Percentiles rank a stretch among this genome's conserved stretches.
phyloP scores from a whole-genome alignment of 2,797 vertebrate species.

The Tympanoctomys barrerae region DNA sequence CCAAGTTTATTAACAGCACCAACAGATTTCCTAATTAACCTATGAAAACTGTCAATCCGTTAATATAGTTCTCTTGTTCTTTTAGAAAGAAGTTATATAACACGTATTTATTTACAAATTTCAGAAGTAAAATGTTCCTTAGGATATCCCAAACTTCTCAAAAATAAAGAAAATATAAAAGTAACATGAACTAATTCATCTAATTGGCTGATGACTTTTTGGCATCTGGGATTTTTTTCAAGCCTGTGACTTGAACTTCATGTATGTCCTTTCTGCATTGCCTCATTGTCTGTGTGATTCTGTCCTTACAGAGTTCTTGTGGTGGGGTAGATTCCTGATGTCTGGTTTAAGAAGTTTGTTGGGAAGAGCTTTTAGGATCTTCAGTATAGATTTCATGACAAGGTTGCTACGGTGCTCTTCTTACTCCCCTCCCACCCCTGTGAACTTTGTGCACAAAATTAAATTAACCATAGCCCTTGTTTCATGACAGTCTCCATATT shows the following conservation, averaged over 20 bases:
- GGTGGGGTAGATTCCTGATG: not conserved
- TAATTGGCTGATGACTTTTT: not conserved
- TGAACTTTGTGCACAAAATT: not conserved
- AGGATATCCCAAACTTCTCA: slow-evolving; percentile 52
- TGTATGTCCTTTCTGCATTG: not conserved
- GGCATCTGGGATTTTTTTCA: not conserved
- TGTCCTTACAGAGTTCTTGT: not conserved
- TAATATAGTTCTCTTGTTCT: slow-evolving; percentile 74
- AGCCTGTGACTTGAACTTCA: not conserved
- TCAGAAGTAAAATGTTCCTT: slow-evolving; percentile 49
- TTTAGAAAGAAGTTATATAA: slow-evolving; percentile 71
- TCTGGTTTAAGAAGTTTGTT: not conserved
- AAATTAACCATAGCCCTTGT: not conserved
- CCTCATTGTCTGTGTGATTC: not conserved
- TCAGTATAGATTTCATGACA: not conserved
- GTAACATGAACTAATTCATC: slow-evolving; percentile 1
- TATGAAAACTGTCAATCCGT: slow-evolving; percentile 77
- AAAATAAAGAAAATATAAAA: slow-evolving; percentile 53
- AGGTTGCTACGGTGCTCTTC: not conserved
- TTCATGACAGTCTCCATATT: not conserved
- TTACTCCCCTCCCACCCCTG: not conserved
- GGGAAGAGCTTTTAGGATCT: not conserved
- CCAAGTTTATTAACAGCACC: slow-evolving; percentile 64
- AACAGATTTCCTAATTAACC: slow-evolving; percentile 81
- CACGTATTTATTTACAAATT: slow-evolving; percentile 73